Percentiles rank a stretch among this genome's conserved stretches.
Evolutionary conservation across 2,888 invertebrate species (phyloP).

Genomic region (Mycogona germanica): DNA sequence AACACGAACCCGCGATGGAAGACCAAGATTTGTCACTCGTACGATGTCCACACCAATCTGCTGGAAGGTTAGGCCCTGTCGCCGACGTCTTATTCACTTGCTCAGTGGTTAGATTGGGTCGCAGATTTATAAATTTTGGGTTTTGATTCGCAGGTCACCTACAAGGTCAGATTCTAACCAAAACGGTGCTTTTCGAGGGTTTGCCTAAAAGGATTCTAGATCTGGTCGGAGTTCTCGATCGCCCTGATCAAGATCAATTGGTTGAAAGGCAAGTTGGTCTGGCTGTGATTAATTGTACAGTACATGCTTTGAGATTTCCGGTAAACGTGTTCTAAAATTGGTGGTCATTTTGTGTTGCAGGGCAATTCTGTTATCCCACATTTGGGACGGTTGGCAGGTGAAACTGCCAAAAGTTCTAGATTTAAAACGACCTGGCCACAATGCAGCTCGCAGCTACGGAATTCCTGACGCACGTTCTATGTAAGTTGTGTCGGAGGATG

Average conservation of each 20-base stretch:
- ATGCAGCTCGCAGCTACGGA: not conserved
- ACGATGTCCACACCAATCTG: not conserved
- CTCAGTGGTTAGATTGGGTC: not conserved
- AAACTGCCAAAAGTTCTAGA: slow-evolving; percentile 15
- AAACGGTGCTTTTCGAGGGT: slow-evolving; percentile 7
- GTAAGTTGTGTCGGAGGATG: not conserved
- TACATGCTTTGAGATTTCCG: not conserved
- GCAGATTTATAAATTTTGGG: not conserved
- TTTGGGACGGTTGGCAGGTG: slow-evolving; percentile 16
- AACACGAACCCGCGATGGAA: slow-evolving; percentile 3
- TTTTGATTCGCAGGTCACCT: not conserved
- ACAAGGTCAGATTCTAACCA: slow-evolving; percentile 14
- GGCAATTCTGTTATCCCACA: slow-evolving; percentile 3
- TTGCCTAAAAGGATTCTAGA: not conserved
- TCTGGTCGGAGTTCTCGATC: not conserved
- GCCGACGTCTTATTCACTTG: not conserved
- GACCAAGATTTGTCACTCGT: not conserved
- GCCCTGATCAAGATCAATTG: slow-evolving; percentile 1
- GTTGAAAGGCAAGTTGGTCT: not conserved
- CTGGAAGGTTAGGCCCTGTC: slow-evolving; percentile 5
- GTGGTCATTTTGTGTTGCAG: slow-evolving; percentile 6
- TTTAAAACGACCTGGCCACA: not conserved
- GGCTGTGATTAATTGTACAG: not conserved
- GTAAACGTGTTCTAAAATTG: not conserved
- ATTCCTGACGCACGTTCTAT: not conserved